A percentile compares a stretch with the other conserved stretches of the same genome.
phyloP scores from a whole-genome alignment of 2,888 invertebrate genomes.

The Tetanocera ferruginea region DNA sequence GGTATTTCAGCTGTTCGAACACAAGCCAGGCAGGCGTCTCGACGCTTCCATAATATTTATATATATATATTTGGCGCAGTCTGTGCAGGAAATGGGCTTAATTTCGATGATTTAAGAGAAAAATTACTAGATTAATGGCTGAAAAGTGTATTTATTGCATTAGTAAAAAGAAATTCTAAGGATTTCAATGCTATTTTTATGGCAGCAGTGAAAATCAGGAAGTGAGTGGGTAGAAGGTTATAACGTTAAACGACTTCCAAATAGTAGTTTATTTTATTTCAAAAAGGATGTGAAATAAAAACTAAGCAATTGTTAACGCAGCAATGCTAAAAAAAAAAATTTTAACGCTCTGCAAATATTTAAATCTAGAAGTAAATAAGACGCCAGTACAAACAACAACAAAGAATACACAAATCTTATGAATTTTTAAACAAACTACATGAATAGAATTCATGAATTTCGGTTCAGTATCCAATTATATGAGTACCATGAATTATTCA shows the following conservation, averaged over 20 bases:
- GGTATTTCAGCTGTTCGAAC: not conserved
- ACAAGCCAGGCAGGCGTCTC: slow-evolving; percentile 1
- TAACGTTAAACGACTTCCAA: not conserved
- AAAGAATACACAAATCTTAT: not conserved
- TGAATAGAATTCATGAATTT: too few species aligned
- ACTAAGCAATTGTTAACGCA: too few species aligned
- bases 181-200: not conserved
- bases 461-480: too few species aligned
- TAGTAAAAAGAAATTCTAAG: not conserved
- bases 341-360: too few species aligned
- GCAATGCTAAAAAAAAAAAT: too few species aligned
- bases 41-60: slow-evolving; percentile 58
- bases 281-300: too few species aligned
- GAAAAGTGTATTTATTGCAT: slow-evolving; percentile 20
- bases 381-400: too few species aligned
- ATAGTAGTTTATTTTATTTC: not conserved
- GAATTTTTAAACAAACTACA: not conserved
- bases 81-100: slow-evolving; percentile 63
- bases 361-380: too few species aligned
- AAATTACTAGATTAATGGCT: slow-evolving; percentile 62
- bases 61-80: slow-evolving; percentile 59
- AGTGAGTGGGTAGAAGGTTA: not conserved
- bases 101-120: slow-evolving; percentile 64
- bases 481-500: too few species aligned
- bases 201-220: not conserved